Conservation (phyloP, 2,113 vertebrate species). For the Heliornis fulica region DNA sequence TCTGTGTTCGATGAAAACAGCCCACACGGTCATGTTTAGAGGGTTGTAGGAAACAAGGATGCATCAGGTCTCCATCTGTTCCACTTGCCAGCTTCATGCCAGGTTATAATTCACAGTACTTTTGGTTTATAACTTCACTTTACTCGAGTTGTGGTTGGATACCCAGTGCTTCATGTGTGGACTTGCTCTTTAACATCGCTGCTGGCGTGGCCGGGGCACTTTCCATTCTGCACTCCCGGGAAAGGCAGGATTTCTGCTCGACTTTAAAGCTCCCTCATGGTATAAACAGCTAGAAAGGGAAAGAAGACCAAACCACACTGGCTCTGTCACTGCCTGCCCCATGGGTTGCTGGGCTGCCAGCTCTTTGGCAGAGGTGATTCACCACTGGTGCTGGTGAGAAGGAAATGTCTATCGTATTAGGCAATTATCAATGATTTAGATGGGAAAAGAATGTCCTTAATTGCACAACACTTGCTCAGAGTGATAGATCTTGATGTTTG, state of each 20-base stretch:
- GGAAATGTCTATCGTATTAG: neutral
- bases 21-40: rapidly evolving
- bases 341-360: rapidly evolving
- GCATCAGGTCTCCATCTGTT: rapidly evolving
- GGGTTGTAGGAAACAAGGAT: neutral
- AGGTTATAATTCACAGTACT: neutral
- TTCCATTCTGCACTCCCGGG: neutral
- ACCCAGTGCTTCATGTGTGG: no score
- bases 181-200: neutral
- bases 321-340: neutral
- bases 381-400: neutral
- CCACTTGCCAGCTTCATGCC: rapidly evolving
- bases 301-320: rapidly evolving
- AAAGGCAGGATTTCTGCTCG: neutral
- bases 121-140: neutral
- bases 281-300: neutral
- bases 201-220: neutral
- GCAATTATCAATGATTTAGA: neutral
- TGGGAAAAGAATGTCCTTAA: neutral
- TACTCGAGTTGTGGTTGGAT: neutral
- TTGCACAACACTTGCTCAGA: neutral
- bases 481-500: no score
- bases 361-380: neutral
- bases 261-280: neutral
- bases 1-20: rapidly evolving